Evolutionary conservation across 2,888 invertebrate genomes (phyloP), one percentile per base, ranked within the genome.

Genomic region (Synanthedon myopaeformis): DNA sequence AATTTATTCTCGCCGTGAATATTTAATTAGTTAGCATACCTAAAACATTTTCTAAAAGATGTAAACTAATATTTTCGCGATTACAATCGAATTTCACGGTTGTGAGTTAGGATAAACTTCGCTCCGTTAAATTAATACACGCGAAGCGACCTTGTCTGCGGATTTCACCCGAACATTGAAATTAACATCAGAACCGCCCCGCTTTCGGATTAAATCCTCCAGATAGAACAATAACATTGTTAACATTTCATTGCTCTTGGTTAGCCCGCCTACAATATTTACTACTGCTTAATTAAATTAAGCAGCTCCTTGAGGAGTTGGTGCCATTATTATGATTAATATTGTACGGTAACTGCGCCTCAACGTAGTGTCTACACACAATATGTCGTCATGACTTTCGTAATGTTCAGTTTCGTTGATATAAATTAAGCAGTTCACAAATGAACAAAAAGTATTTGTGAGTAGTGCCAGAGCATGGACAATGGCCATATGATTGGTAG

Each of bases 201-300:
- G 66, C 64, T 71, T 70, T 69, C 66, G 72, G 76, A 79, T 81
- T 79, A 71, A 83, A 83, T 83, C 77, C 74, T 72, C 72, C 74
- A 75, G 69, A 79, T 74, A 75, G 69, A 79, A 81, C 77, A 81
- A 79, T 82, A 82, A 79, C 77, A 79, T 76, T 78, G 80, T 82
- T 82, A 82, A 76, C 77, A 78, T 80, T 81, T 80, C 82, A 81
- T 76, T 74, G 74, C 76, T 69, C 67, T 69, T 69, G 70, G 78
- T 78, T 79, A 75, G 70, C 66, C 65, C 64, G 71, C 72, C 73
- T 77, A 68, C 71, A 72, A 75, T 77, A 78, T 79, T 81, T 79
- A 78, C 77, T 75, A 74, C 70, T 68, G 75, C 70, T 77, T 80
- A 76, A 81, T 81, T 77, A 76, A 81, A 80, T 79, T 77, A 77